Conservation (phyloP, 2,113 vertebrate genomes). For the Xiphophorus hellerii region DNA sequence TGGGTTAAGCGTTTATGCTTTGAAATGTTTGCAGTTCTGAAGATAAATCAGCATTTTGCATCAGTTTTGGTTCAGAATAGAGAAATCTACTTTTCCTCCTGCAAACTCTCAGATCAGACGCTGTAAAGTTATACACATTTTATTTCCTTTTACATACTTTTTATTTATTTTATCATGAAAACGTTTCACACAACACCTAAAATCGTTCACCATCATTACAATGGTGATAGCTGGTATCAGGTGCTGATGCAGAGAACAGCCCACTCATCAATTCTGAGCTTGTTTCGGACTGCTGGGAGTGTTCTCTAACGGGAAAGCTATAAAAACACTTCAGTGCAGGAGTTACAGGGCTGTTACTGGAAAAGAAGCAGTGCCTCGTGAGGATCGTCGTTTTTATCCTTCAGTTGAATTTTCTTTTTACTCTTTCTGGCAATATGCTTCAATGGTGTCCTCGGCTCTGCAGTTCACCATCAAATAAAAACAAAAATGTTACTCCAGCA, state of each 20-base stretch:
- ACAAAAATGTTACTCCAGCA: neutral
- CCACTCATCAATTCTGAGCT: neutral
- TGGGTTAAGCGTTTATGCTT: too few species aligned
- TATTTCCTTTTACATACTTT: neutral
- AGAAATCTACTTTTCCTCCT: neutral
- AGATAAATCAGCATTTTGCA: too few species aligned
- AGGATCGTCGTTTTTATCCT: neutral
- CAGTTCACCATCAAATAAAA: neutral
- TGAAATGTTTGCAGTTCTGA: too few species aligned
- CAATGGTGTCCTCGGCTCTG: neutral
- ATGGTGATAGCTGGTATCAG: neutral
- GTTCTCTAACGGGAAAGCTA: neutral
- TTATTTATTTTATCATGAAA: too few species aligned
- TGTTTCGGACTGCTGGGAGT: neutral
- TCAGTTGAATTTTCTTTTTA: neutral
- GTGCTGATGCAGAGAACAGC: neutral
- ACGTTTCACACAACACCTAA: neutral
- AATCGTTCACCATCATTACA: neutral
- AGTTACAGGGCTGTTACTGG: neutral
- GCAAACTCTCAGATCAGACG: neutral
- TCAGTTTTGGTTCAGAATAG: too few species aligned
- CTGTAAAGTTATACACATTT: neutral
- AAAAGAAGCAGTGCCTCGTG: neutral
- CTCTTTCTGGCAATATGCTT: neutral
- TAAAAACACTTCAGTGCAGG: neutral